phyloP scores from a whole-genome alignment of 2,888 invertebrate genomes.

The Nematopogon swammerdamellus region DNA sequence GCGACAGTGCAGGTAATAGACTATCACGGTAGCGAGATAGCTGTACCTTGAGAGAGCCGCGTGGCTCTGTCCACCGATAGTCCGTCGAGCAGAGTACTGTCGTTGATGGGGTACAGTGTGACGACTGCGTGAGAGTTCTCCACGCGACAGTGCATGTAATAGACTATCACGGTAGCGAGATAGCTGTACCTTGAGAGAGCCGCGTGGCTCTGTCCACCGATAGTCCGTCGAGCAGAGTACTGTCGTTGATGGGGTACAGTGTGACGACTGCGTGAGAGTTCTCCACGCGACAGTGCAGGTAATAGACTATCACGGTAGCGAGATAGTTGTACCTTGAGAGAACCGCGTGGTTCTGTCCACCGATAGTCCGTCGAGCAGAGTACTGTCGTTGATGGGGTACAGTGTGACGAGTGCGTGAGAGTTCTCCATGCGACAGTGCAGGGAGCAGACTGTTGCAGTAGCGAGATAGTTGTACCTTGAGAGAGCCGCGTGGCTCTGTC shows the following conservation, averaged over 20 bases:
- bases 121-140: slow-evolving; percentile 83
- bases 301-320: no score
- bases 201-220: slow-evolving; percentile 68
- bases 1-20: slow-evolving; percentile 80
- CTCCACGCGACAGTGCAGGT: slow-evolving; percentile 83
- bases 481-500: no score
- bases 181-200: slow-evolving; percentile 71
- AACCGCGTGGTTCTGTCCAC: no score
- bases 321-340: no score
- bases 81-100: slow-evolving; percentile 73
- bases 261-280: slow-evolving; percentile 81
- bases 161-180: slow-evolving; percentile 82
- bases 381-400: no score
- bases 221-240: slow-evolving; percentile 71
- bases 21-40: slow-evolving; percentile 30
- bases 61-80: slow-evolving; percentile 67
- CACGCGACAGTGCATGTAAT: slow-evolving; percentile 81
- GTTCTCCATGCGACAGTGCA: slow-evolving; percentile 87
- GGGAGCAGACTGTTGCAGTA: slow-evolving; percentile 77
- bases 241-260: slow-evolving; percentile 73
- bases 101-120: slow-evolving; percentile 75
- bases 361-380: no score
- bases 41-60: slow-evolving; percentile 75
- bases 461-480: no score
- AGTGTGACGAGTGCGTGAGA: slow-evolving; percentile 81